A percentile compares a stretch with the other conserved stretches of the same genome.
Evolutionary conservation across 2,888 invertebrate genomes (phyloP).

Genomic region (Drosophila aldrichi): DNA sequence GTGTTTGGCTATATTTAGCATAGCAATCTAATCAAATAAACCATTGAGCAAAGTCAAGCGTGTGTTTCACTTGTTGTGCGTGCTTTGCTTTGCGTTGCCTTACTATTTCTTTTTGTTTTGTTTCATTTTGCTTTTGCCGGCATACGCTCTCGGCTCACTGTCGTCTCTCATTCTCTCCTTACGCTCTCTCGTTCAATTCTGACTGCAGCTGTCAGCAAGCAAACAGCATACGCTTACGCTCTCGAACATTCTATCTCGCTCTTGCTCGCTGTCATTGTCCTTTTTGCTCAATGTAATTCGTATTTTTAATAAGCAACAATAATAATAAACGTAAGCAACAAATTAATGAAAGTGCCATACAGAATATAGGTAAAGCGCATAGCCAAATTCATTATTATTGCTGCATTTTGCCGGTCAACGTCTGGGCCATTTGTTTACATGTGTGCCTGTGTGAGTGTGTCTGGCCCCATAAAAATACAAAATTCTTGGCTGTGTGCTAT

Average conservation of each 20-base stretch:
- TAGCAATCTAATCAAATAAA: constrained; percentile 40
- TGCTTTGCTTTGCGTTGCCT: constrained; percentile 16
- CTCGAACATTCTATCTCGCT: constrained; percentile 15
- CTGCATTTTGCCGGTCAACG: constrained; percentile 28
- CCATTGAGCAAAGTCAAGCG: constrained; percentile 27
- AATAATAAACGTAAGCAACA: constrained; percentile 48
- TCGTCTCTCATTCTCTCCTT: not conserved
- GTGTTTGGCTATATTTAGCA: constrained; percentile 29
- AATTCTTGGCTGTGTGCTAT: constrained; percentile 64
- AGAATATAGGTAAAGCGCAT: constrained; percentile 8
- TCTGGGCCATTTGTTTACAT: constrained; percentile 26
- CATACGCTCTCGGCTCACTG: constrained; percentile 8
- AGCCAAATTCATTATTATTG: constrained; percentile 19
- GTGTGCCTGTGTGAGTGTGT: constrained; percentile 23
- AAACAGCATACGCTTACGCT: constrained; percentile 10
- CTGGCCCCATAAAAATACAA: constrained; percentile 63
- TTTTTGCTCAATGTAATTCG: constrained; percentile 40
- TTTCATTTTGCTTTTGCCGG: constrained; percentile 45
- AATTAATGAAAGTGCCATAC: constrained; percentile 26
- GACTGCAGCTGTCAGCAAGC: constrained; percentile 33
- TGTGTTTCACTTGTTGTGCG: constrained; percentile 69
- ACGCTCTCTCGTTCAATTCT: constrained; percentile 24
- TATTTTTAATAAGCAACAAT: constrained; percentile 41
- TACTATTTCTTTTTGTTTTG: constrained; percentile 11
- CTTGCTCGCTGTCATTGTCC: constrained; percentile 52